phyloP scores from a whole-genome alignment of 1,140 invertebrate genomes.

The Chelonus insularis region DNA sequence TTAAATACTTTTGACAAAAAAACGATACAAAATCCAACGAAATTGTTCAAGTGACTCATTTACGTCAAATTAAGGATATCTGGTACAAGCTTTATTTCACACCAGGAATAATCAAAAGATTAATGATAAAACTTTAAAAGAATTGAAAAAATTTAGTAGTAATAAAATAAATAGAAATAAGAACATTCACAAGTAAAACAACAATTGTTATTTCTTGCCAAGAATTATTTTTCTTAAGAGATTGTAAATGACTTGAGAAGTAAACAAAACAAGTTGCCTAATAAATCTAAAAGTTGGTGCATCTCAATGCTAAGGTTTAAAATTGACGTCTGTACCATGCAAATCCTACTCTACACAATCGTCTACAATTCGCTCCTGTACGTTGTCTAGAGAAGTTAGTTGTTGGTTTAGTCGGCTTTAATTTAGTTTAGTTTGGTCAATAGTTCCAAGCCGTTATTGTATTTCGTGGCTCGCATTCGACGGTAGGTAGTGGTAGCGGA shows the following conservation, averaged over 20 bases:
- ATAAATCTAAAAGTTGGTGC: constrained; percentile 10
- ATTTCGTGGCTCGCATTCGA: constrained; percentile 29
- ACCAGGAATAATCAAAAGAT: no score
- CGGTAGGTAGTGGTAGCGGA: constrained; percentile 16
- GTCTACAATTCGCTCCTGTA: constrained; percentile 5
- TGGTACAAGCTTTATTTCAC: no score
- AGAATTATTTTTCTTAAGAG: no score
- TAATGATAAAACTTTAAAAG: no score
- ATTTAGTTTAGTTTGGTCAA: constrained; percentile 45
- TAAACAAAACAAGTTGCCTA: constrained; percentile 1
- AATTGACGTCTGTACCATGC: constrained; percentile 26
- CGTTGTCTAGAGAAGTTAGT: constrained; percentile 27
- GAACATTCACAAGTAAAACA: no score
- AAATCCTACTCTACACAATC: constrained; percentile 16
- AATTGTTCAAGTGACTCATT: no score
- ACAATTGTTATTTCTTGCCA: no score
- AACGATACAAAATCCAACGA: no score
- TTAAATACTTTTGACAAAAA: no score
- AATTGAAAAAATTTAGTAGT: no score
- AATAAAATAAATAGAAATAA: no score
- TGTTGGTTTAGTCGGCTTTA: constrained; percentile 42
- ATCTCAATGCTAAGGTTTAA: not conserved
- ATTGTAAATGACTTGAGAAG: not conserved
- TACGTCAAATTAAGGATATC: no score
- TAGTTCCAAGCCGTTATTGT: constrained; percentile 43